Conservation (phyloP, 1,140 invertebrate species). For the Neuroterus valhalla region DNA sequence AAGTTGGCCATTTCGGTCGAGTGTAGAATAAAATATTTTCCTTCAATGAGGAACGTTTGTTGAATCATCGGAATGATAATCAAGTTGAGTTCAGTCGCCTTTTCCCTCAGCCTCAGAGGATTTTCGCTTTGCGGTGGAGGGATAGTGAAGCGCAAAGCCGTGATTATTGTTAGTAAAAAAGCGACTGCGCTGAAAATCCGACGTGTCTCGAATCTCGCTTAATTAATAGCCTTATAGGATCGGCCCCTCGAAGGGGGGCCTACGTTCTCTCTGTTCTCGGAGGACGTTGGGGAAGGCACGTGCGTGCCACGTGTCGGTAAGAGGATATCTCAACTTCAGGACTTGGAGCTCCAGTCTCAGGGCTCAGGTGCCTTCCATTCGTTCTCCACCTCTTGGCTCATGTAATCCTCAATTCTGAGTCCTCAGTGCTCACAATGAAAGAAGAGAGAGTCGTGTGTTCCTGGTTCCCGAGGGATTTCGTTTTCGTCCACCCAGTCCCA, state of each 20-base stretch:
- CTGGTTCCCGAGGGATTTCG: not conserved
- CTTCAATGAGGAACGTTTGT: not conserved
- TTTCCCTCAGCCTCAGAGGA: not conserved
- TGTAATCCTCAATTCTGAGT: slow-evolving; percentile 47
- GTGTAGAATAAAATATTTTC: too few relatives aligned
- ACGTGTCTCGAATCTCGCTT: slow-evolving; percentile 70
- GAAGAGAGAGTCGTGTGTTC: slow-evolving; percentile 25
- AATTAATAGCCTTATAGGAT: slow-evolving; percentile 67
- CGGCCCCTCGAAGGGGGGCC: slow-evolving; percentile 35
- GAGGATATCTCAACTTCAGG: slow-evolving; percentile 69
- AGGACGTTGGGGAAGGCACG: slow-evolving; percentile 62
- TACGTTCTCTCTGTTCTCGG: slow-evolving; percentile 42
- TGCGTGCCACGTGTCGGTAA: slow-evolving; percentile 72
- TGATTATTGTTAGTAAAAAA: slow-evolving; percentile 45
- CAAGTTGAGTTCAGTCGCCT: not conserved
- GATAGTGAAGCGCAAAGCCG: slow-evolving; percentile 21
- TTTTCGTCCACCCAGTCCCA: not conserved
- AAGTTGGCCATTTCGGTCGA: too few relatives aligned
- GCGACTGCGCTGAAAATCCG: slow-evolving; percentile 59
- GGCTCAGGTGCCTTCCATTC: slow-evolving; percentile 47
- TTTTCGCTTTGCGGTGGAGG: slow-evolving; percentile 28
- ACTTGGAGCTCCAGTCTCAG: slow-evolving; percentile 44
- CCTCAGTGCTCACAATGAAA: slow-evolving; percentile 33
- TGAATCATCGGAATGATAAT: not conserved
- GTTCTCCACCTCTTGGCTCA: slow-evolving; percentile 42